Evolutionary conservation across 2,113 vertebrate genomes (phyloP), one percentile per base, ranked within the genome.

Genomic region (Abramis brama): DNA sequence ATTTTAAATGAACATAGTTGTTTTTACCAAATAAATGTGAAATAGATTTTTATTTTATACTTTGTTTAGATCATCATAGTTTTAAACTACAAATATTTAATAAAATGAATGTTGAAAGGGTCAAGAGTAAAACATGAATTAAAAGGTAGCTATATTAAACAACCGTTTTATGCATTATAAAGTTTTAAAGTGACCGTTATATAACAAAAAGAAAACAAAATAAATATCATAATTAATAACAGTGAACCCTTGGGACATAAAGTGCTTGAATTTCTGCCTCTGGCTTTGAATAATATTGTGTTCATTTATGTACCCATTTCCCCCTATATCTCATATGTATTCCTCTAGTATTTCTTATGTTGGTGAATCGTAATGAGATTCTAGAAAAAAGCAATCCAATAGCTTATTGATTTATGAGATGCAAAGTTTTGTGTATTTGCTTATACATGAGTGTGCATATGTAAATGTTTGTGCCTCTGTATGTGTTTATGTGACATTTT

Each of bases 301-400:
- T 55, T 55, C 52, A 55, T 21, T 21, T 57, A 57, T 57, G 6
- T 55, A 47, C 45, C 10, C 2, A 55, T 55, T 60, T 15, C 3
- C 7, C 6, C 43, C 73, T 75, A 17, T 27, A 17, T 50, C 23
- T 50, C 39, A 25, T 74, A 25, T 75, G 71, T 47, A 50, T 75
- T 50, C n/a, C 73, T 73, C 70, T 9, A 50, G n/a, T 12, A 17
- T 75, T 75, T 75, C n/a, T 75, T 25, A 27, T 74, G 70, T 73
- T n/a, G 13, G n/a, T 17, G n/a, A 75, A 75, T 27, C 13, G 8
- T 15, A 50, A 75, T 50, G n/a, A 73, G 36, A 43, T 43, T 43
- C 68, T 43, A 11, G 36, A 43, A 43, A n/a, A n/a, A 23, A 23
- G 68, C 36, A 43, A 12, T 43, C 21, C 36, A 71, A n/a, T 71